Evolutionary conservation across 2,888 invertebrate genomes (phyloP).

Genomic region (Chloromyia formosa): DNA sequence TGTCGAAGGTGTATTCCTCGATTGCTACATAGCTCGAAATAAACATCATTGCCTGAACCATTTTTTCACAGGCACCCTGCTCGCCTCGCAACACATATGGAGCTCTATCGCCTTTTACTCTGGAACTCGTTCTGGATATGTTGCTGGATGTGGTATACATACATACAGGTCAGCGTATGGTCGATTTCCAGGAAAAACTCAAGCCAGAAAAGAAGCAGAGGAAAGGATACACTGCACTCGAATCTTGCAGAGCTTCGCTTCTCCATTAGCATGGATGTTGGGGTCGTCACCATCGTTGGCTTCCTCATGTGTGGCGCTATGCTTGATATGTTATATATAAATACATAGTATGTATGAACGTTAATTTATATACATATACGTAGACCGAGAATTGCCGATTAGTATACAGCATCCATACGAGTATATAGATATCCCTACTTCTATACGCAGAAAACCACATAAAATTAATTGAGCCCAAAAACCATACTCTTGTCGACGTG

Average conservation of each 20-base stretch:
- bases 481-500: conserved; percentile 5
- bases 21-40: too few species aligned
- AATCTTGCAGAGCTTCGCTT: conserved; percentile 15
- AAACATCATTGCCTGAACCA: too few species aligned
- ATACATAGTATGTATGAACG: conserved; percentile 9
- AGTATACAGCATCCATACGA: neutral
- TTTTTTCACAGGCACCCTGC: too few species aligned
- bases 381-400: too few species aligned
- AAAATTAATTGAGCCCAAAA: conserved; percentile 35
- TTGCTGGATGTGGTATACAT: too few species aligned
- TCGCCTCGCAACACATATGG: too few species aligned
- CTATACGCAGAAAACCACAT: conserved; percentile 29
- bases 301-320: conserved; percentile 31
- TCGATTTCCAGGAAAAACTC: neutral
- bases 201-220: neutral
- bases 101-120: too few species aligned
- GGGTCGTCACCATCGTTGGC: conserved; percentile 1
- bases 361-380: neutral
- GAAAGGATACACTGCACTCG: conserved; percentile 3
- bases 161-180: neutral
- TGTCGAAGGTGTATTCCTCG: too few species aligned
- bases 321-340: neutral
- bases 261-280: neutral
- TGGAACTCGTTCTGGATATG: too few species aligned
- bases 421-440: too few species aligned